Conservation (phyloP, 2,113 vertebrate genomes). For the Tetrao urogallus region DNA sequence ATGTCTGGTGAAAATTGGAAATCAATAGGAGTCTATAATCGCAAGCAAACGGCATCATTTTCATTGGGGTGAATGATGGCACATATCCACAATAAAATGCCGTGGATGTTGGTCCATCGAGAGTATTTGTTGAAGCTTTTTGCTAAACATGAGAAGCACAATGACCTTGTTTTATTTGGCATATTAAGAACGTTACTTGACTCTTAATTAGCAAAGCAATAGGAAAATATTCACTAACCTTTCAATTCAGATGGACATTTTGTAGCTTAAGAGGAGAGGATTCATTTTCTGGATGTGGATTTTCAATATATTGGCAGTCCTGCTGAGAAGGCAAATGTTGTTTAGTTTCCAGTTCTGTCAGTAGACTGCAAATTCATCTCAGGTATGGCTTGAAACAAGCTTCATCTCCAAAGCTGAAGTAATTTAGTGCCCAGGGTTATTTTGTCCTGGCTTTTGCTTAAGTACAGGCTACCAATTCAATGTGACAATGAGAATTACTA, state of each 20-base stretch:
- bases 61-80: slow-evolving; percentile 77
- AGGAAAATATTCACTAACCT: slow-evolving; percentile 18
- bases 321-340: slow-evolving; percentile 23
- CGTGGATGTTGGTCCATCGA: slow-evolving; percentile 3
- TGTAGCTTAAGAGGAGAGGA: background rate
- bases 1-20: slow-evolving; percentile 82
- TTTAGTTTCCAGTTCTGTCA: slow-evolving; percentile 43
- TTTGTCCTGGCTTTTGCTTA: slow-evolving; percentile 51
- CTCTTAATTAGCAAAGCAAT: slow-evolving; percentile 34
- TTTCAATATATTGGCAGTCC: slow-evolving; percentile 13
- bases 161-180: slow-evolving; percentile 7
- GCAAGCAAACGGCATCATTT: slow-evolving; percentile 78
- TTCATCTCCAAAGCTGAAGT: slow-evolving; percentile 49
- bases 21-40: slow-evolving; percentile 88
- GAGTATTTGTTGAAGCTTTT: slow-evolving; percentile 37
- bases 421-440: slow-evolving; percentile 61
- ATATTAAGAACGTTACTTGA: slow-evolving; percentile 37
- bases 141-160: slow-evolving; percentile 31
- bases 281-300: slow-evolving; percentile 33
- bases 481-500: slow-evolving; percentile 66
- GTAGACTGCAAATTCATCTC: slow-evolving; percentile 47
- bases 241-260: slow-evolving; percentile 17
- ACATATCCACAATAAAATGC: slow-evolving; percentile 48
- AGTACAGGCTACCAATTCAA: slow-evolving; percentile 55
- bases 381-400: slow-evolving; percentile 45